Percentiles rank a stretch among this genome's conserved stretches.
Evolutionary conservation across 2,888 invertebrate genomes (phyloP).

Genomic region (Lacanobia oleracea): DNA sequence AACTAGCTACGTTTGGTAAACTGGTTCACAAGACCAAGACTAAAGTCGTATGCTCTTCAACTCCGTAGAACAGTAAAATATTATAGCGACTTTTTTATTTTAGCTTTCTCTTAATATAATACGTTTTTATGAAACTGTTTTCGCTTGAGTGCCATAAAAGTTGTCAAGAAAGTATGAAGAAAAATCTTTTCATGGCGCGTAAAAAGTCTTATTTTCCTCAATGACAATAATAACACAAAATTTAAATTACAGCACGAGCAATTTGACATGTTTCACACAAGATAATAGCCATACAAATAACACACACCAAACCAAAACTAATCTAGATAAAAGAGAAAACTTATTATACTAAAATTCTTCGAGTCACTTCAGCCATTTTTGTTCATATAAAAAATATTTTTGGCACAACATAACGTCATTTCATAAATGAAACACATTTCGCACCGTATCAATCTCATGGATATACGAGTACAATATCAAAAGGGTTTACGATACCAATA

Average conservation of each 20-base stretch:
- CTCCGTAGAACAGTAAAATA: slow-evolving; percentile 29
- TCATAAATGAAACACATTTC: slow-evolving; percentile 28
- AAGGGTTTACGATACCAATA: slow-evolving; percentile 33
- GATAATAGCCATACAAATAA: background rate
- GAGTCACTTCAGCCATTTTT: slow-evolving; percentile 11
- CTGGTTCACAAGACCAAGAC: slow-evolving; percentile 57
- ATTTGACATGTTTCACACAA: background rate
- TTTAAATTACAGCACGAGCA: background rate
- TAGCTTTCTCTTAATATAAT: slow-evolving; percentile 37
- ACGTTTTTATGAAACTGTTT: slow-evolving; percentile 14
- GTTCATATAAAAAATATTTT: slow-evolving; percentile 13
- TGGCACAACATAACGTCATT: slow-evolving; percentile 5
- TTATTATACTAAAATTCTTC: background rate
- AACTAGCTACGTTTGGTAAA: slow-evolving; percentile 62
- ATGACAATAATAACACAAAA: background rate
- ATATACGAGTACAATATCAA: slow-evolving; percentile 25
- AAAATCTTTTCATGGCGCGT: background rate
- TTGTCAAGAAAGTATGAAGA: background rate
- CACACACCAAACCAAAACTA: background rate
- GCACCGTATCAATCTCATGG: slow-evolving; percentile 23
- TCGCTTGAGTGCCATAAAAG: slow-evolving; percentile 1
- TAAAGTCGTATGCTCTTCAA: slow-evolving; percentile 39
- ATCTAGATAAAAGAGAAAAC: slow-evolving; percentile 27
- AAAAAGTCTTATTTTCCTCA: background rate
- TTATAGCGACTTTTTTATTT: slow-evolving; percentile 22